Percentiles rank a stretch among this genome's conserved stretches.
phyloP scores from a whole-genome alignment of 2,113 vertebrate genomes.

The Ellobius talpinus region DNA sequence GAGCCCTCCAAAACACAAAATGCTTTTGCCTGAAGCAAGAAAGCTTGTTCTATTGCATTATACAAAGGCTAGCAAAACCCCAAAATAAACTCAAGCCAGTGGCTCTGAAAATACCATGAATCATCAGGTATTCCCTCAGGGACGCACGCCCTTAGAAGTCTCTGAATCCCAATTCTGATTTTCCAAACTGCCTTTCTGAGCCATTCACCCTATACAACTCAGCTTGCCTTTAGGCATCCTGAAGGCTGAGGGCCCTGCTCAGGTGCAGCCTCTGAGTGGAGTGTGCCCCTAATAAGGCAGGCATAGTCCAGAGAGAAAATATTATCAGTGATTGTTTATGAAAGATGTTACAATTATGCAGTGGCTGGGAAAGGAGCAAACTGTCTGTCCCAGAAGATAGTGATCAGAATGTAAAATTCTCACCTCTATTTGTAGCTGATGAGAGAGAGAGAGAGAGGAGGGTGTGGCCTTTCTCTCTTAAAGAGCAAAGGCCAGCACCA shows the following conservation, averaged over 20 bases:
- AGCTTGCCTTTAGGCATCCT: constrained; percentile 75
- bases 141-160: constrained; percentile 69
- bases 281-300: constrained; percentile 79
- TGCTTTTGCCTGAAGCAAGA: background rate
- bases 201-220: constrained; percentile 60
- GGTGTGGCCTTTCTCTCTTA: background rate
- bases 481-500: background rate
- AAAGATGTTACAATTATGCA: background rate
- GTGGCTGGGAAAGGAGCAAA: background rate
- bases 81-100: constrained; percentile 58
- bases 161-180: constrained; percentile 77
- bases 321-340: constrained; percentile 48
- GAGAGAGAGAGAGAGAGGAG: too few species aligned
- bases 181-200: constrained; percentile 61
- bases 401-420: background rate
- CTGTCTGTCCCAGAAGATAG: background rate
- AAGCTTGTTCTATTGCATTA: constrained; percentile 1
- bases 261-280: constrained; percentile 62
- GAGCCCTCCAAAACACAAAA: constrained; percentile 2
- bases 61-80: constrained; percentile 27
- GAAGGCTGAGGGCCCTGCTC: constrained; percentile 62
- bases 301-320: constrained; percentile 71
- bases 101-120: constrained; percentile 67
- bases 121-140: constrained; percentile 57
- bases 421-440: background rate